These are phyloP conservation scores for Drosophila lini DNA, from an alignment of 1,140 invertebrate species.

Conservation along the genomic window DNA sequence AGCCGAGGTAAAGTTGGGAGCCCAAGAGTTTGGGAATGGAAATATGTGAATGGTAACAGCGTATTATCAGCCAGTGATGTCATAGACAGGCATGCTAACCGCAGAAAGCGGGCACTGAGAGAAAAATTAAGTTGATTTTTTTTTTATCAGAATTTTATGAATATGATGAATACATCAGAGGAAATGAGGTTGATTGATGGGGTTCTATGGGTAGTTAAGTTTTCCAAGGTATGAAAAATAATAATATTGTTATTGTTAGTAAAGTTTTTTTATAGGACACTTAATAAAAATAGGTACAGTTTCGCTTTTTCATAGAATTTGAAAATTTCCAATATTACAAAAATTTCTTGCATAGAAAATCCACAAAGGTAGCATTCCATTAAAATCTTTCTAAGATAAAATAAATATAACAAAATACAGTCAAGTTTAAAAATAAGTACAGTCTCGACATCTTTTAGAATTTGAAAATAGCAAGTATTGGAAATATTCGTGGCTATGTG, in stretches of 20 bases:
- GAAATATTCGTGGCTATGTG: too few relatives aligned
- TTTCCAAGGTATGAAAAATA: not conserved
- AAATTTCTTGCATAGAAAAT: too few relatives aligned
- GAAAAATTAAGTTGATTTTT: not conserved
- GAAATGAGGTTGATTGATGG: not conserved
- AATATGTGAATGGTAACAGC: slow-evolving; percentile 5
- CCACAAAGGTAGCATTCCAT: too few relatives aligned
- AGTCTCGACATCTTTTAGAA: not conserved
- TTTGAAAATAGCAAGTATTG: not conserved
- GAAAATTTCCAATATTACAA: too few relatives aligned
- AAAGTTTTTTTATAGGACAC: not conserved
- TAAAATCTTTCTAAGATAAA: too few relatives aligned
- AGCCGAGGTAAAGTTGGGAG: slow-evolving; percentile 87
- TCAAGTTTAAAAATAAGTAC: not conserved
- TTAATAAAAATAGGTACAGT: not conserved
- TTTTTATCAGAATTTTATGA: too few relatives aligned
- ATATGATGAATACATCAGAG: too few relatives aligned
- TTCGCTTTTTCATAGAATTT: not conserved
- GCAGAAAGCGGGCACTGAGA: slow-evolving; percentile 6
- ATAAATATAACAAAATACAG: too few relatives aligned
- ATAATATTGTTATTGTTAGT: not conserved
- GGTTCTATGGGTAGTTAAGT: not conserved
- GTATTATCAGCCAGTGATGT: slow-evolving; percentile 66
- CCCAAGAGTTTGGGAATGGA: not conserved
- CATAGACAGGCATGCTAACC: slow-evolving; percentile 30